Conservation (phyloP, 2,797 vertebrate species). For the Clarias laeviceps region DNA sequence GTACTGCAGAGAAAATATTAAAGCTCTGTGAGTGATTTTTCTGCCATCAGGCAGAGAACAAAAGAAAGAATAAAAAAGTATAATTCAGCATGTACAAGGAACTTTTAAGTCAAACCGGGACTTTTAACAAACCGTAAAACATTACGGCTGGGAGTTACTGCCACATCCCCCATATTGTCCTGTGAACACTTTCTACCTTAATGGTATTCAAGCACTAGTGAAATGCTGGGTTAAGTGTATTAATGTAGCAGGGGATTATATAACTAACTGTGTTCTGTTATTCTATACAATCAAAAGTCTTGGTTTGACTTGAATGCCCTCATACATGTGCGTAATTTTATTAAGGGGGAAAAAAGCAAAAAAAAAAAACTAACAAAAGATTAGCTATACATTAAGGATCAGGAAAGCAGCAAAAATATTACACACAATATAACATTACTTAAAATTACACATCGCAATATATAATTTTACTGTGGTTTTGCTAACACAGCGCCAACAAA, state of each 20-base stretch:
- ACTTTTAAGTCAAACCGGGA: no score
- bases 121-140: no score
- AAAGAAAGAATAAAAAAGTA: not conserved
- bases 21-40: conserved; percentile 12
- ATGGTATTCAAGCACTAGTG: no score
- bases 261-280: no score
- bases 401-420: not conserved
- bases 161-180: no score
- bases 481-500: not conserved
- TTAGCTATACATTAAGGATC: not conserved
- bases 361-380: not conserved
- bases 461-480: not conserved
- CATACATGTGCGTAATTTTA: not conserved
- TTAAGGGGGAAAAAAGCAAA: not conserved
- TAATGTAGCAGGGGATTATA: no score
- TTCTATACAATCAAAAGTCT: no score
- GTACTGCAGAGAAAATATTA: conserved; percentile 77
- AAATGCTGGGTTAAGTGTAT: no score
- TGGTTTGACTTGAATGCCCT: no score
- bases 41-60: not conserved
- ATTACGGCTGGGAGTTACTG: no score
- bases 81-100: no score
- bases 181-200: no score
- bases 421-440: not conserved
- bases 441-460: not conserved